phyloP scores from a whole-genome alignment of 2,797 vertebrate species.

The Sebastes alutus region DNA sequence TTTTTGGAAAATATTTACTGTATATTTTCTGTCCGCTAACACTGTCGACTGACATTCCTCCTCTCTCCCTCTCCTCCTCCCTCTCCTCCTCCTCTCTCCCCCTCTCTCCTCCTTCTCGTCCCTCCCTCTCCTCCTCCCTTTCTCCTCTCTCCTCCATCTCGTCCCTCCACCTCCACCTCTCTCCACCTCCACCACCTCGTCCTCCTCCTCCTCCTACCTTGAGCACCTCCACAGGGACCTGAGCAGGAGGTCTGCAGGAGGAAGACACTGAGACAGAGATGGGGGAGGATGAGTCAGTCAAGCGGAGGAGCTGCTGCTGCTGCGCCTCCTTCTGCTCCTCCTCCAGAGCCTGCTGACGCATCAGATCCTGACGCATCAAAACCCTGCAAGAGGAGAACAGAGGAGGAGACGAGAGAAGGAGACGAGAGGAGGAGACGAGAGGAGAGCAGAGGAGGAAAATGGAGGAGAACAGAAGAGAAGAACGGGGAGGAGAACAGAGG shows the following conservation, averaged over 20 bases:
- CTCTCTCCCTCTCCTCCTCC: too few species aligned
- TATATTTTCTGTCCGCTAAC: too few species aligned
- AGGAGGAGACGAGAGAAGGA: neutral
- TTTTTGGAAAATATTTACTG: neutral
- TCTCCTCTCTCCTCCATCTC: too few species aligned
- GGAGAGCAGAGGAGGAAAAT: neutral
- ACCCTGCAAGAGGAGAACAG: conserved; percentile 66
- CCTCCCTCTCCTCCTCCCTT: too few species aligned
- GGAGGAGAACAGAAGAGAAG: too few species aligned
- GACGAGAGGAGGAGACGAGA: neutral
- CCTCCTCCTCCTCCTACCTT: conserved; percentile 80
- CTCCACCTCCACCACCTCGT: neutral
- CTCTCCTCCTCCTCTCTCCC: too few species aligned
- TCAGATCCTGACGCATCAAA: conserved; percentile 89
- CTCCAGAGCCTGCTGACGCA: conserved; percentile 90
- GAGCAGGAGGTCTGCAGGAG: conserved; percentile 77
- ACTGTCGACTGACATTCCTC: neutral
- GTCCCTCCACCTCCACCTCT: too few species aligned
- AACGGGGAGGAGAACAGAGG: too few species aligned
- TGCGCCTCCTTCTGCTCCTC: conserved; percentile 88
- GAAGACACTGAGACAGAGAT: conserved; percentile 78
- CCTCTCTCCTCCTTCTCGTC: too few species aligned
- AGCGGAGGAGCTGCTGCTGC: conserved; percentile 60
- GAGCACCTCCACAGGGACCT: conserved; percentile 90
- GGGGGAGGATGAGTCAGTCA: conserved; percentile 77